Percentiles rank a stretch among this genome's conserved stretches.
phyloP scores from a whole-genome alignment of 2,113 vertebrate genomes.

The Cranoglanis bouderius region DNA sequence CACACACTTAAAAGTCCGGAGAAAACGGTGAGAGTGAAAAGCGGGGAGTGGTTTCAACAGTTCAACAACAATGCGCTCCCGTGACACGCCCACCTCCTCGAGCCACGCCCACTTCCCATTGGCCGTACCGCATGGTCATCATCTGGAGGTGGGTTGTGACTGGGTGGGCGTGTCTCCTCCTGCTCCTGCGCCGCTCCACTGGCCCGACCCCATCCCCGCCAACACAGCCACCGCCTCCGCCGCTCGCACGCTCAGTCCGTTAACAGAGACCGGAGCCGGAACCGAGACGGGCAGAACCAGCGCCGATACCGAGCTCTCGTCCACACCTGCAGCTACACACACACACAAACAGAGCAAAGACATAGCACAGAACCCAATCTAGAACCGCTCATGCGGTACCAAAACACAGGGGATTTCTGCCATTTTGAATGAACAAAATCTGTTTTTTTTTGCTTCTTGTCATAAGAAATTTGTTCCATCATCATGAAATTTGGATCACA shows the following conservation, averaged over 20 bases:
- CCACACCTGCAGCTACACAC: conserved; percentile 81
- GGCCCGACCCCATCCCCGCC: conserved; percentile 87
- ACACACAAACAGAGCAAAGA: conserved; percentile 56
- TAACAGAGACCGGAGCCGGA: conserved; percentile 77
- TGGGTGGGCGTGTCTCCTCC: conserved; percentile 78
- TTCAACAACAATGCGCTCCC: conserved; percentile 2
- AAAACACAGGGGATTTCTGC: neutral
- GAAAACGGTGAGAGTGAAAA: neutral
- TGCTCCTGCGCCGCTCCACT: conserved; percentile 76
- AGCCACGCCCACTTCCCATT: conserved; percentile 58
- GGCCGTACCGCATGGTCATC: conserved; percentile 73
- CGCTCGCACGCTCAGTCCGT: conserved; percentile 85
- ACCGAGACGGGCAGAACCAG: conserved; percentile 51
- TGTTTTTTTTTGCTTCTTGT: too few species aligned
- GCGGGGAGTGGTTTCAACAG: conserved; percentile 16
- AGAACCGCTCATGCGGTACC: neutral
- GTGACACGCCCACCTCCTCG: conserved; percentile 42
- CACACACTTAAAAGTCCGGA: conserved; percentile 21
- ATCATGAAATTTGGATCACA: too few species aligned
- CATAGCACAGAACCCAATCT: neutral
- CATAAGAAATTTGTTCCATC: too few species aligned
- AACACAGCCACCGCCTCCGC: conserved; percentile 91
- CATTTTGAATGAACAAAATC: too few species aligned
- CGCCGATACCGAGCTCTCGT: conserved; percentile 80
- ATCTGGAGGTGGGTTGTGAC: conserved; percentile 89